Conservation (phyloP, 64 coral and sea anemone species). For the Orbicella faveolata region DNA sequence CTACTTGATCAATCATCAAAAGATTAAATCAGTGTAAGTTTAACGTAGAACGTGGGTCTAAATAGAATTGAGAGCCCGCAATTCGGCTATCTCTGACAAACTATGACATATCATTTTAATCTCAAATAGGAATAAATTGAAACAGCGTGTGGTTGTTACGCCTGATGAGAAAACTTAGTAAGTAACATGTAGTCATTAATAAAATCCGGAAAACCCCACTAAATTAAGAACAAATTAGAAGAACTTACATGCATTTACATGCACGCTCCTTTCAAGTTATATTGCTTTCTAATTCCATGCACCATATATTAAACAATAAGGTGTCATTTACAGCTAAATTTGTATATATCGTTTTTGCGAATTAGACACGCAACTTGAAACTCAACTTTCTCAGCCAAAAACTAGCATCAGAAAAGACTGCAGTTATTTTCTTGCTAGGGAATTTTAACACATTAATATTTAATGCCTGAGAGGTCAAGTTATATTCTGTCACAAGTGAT, state of each 20-base stretch:
- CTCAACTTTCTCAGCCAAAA: neutral
- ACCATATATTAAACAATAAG: neutral
- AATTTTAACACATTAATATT: neutral
- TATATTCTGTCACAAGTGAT: constrained; percentile 2
- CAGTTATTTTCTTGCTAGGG: neutral
- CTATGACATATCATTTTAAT: neutral
- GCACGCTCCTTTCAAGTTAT: neutral
- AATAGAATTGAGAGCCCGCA: neutral
- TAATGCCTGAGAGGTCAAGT: neutral
- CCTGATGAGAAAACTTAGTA: neutral
- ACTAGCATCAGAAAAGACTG: neutral
- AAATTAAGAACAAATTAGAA: neutral
- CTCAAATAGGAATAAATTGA: neutral
- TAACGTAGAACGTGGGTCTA: neutral
- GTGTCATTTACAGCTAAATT: neutral
- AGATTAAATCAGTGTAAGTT: neutral
- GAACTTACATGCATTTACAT: neutral
- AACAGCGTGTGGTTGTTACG: neutral
- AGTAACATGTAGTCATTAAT: neutral
- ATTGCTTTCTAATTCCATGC: neutral
- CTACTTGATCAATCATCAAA: neutral
- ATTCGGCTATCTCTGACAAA: neutral
- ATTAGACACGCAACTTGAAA: neutral
- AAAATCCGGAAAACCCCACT: neutral
- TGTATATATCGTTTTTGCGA: neutral